Evolutionary conservation across 64 coral and sea anemone species (phyloP).

Genomic region (Catalaphyllia jardinei): DNA sequence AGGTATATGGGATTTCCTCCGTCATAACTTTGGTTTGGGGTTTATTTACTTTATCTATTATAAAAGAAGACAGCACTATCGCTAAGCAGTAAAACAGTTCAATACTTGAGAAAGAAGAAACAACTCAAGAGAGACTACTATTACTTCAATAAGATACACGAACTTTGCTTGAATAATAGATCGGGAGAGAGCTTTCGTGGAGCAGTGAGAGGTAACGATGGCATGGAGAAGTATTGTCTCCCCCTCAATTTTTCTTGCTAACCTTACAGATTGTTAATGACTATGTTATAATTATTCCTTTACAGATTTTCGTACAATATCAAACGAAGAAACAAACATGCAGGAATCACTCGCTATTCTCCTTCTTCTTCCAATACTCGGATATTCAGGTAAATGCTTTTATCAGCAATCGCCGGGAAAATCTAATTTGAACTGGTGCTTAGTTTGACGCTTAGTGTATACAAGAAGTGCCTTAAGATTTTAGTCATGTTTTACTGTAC

Average conservation of each 20-base stretch:
- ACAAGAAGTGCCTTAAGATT: too few relatives aligned
- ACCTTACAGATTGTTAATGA: neutral
- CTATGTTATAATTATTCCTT: neutral
- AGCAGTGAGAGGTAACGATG: too few relatives aligned
- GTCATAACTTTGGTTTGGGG: neutral
- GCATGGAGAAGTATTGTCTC: too few relatives aligned
- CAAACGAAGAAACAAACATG: slow-evolving; percentile 8
- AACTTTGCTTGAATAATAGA: too few relatives aligned
- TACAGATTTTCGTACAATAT: neutral
- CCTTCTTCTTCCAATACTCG: slow-evolving; percentile 9
- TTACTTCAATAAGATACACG: too few relatives aligned
- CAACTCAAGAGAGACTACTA: too few relatives aligned
- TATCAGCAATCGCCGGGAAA: neutral
- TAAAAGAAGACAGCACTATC: neutral
- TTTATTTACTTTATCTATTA: neutral
- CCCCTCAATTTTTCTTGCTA: too few relatives aligned
- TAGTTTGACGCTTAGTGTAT: too few relatives aligned
- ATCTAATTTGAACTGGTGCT: neutral
- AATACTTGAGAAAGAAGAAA: neutral
- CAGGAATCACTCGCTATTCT: neutral
- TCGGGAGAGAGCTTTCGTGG: too few relatives aligned
- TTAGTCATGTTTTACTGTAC: too few relatives aligned
- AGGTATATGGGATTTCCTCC: slow-evolving; percentile 14
- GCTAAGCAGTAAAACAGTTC: neutral
- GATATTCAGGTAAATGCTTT: slow-evolving; percentile 6